A percentile compares a stretch with the other conserved stretches of the same genome.
phyloP scores from a whole-genome alignment of 2,113 vertebrate genomes.

The Nestor notabilis region DNA sequence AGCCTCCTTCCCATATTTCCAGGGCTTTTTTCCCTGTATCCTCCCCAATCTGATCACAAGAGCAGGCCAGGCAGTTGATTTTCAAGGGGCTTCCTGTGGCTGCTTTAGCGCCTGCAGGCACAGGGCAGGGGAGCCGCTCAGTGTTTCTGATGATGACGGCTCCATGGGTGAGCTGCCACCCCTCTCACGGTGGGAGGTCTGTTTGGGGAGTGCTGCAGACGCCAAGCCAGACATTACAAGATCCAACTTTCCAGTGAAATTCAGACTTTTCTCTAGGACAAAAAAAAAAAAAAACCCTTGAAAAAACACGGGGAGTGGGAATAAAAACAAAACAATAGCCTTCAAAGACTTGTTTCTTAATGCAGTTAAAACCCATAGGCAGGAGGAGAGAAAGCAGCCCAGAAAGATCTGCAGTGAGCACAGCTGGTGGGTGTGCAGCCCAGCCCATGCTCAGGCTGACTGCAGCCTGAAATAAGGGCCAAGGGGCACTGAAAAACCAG shows the following conservation, averaged over 20 bases:
- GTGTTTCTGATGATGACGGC: background rate
- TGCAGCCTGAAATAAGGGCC: background rate
- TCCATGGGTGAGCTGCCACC: conserved; percentile 42
- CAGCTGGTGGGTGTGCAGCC: background rate
- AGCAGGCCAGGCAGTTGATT: background rate
- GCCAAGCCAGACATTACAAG: conserved; percentile 66
- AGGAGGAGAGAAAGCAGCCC: background rate
- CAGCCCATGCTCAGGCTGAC: background rate
- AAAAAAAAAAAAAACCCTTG: conserved; percentile 66
- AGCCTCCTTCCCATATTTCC: background rate
- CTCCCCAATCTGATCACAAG: background rate
- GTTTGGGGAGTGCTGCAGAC: conserved; percentile 10
- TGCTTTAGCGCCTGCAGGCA: background rate
- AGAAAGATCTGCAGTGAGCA: background rate
- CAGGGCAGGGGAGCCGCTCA: background rate
- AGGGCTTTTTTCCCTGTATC: background rate
- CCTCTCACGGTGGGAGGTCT: conserved; percentile 57
- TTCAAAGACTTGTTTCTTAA: conserved; percentile 49
- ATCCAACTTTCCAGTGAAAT: conserved; percentile 76
- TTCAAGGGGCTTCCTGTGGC: background rate
- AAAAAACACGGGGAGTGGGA: conserved; percentile 62
- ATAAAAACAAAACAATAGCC: conserved; percentile 43
- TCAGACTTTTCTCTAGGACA: conserved; percentile 68
- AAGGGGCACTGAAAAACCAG: background rate
- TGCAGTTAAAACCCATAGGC: background rate